Base-by-base conservation (phyloP, 2,888 invertebrate genomes). In the Nyleta sp. region DNA sequence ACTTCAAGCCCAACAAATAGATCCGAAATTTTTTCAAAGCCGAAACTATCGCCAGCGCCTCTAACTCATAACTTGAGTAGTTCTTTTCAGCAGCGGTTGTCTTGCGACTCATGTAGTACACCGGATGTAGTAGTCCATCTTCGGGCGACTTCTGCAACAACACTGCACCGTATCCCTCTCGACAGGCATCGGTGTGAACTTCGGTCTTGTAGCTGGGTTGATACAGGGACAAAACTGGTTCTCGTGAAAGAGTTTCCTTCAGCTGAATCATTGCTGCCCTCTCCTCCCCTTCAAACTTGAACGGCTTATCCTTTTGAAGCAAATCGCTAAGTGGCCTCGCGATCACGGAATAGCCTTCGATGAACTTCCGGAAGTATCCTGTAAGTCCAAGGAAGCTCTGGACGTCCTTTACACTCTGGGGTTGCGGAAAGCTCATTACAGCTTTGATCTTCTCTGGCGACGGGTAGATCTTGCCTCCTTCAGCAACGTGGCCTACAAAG, bases 21-120 rank as follows among this genome's bases (percentile, higher is more conserved):
- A 46, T 18, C 0, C 73, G 42, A 15, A 74, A 78, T 20, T 52
- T 55, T 6, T 65, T 13, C 10, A 78, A 13, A 0, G 59, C 52
- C 1, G 38, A 3, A 7, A 79, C 46, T 0, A 78, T 38, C 0
- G 64, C 78, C 2, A 73, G 1, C 4, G 46, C 57, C 13, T 71
- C 71, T 4, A 75, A 20, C 6, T 67, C 74, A 11, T 79, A 79
- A 24, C 79, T 75, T 8, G 20, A 28, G n/a, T 79, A 79, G 3
- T 62, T 70, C n/a, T 8, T 0, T 18, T 79, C 67, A 0, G 46
- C 18, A 1, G 17, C 10, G 0, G 22, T 44, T 3, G 71, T 71
- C 6, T 55, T 73, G 0, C 48, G 24, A 28, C 60, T 74, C 10
- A 59, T 18, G 44, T 38, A 78, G 13, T 70, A 15, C 10, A 42